Evolutionary conservation across 1,140 invertebrate species (phyloP), one percentile per base, ranked within the genome.

Genomic region (Neotoxoptera formosana): DNA sequence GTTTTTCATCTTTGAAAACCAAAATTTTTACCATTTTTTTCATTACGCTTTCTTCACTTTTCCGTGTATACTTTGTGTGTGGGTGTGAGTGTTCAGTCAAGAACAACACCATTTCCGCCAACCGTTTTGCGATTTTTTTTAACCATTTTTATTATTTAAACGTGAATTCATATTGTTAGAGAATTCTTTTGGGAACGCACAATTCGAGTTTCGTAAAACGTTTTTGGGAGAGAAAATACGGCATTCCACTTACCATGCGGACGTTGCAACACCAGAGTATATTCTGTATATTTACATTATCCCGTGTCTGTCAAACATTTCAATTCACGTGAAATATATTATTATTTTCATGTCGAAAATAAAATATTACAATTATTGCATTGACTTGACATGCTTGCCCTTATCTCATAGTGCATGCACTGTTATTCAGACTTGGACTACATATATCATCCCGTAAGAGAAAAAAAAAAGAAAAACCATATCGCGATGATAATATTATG

Each of bases 101-200:
- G 30, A 87, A 48, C 30, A n/a, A 48, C 36, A 30, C 83, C 9
- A 84, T 84, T 76, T 76, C 14, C 60, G 4, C 60, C 11, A 83
- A 36, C 81, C 86, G 9, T 48, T 84, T 84, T 84, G 36, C 36
- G 20, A 25, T 45, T 41, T 84, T 84, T 84, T 84, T 84, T 84
- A 47, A 86, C 25, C 86, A 4, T 48, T 87, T 47, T 48, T 87
- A 48, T 87, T 48, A 48, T 87, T 48, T 51, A 87, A 87, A 87
- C 45, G n/a, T n/a, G 34, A 87, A 87, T 87, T 48, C 84, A 87
- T 87, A 87, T 30, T 48, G 14, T 87, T 48, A 20, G 30, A n/a
- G 86, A 87, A 87, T 87, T 20, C 47, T 87, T 87, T 48, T 17
- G n/a, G 30, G 45, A 87, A 87, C 45, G 30, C 25, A 20, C 83